A percentile compares a stretch with the other conserved stretches of the same genome.
These are phyloP conservation scores for Cassiopea xamachana DNA, from an alignment of 30 jellyfish, hydroid and myxozoan species.

Conservation along the genomic window DNA sequence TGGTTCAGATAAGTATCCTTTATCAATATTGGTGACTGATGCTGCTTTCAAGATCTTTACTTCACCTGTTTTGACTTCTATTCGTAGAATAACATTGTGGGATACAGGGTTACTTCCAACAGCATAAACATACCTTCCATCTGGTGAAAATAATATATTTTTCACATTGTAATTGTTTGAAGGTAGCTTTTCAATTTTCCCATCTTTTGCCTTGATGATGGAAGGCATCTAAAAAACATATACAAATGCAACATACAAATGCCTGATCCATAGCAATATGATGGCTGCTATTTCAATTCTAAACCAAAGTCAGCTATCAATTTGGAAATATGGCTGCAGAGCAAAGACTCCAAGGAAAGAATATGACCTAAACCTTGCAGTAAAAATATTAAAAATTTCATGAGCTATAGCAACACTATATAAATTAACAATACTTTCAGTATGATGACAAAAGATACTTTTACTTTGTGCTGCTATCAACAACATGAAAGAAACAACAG, in stretches of 20 bases:
- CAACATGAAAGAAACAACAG: too few species aligned
- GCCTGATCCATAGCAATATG: too few species aligned
- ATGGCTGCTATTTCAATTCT: too few species aligned
- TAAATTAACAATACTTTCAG: too few species aligned
- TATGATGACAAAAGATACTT: too few species aligned
- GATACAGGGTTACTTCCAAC: conserved; percentile 68
- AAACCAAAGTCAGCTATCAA: too few species aligned
- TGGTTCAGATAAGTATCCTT: conserved; percentile 77
- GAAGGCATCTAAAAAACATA: conserved; percentile 41
- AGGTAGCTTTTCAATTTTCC: conserved; percentile 49
- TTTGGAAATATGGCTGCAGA: too few species aligned
- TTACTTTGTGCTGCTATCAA: too few species aligned
- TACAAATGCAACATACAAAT: not conserved
- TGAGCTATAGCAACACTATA: too few species aligned
- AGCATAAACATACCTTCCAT: conserved; percentile 60
- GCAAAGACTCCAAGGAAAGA: too few species aligned
- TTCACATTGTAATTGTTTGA: conserved; percentile 46
- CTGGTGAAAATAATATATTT: conserved; percentile 45
- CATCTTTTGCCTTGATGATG: conserved; percentile 21
- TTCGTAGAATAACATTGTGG: conserved; percentile 63
- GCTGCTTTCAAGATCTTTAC: conserved; percentile 51
- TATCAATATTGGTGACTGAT: conserved; percentile 48
- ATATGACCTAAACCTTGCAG: too few species aligned
- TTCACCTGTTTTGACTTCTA: conserved; percentile 43
- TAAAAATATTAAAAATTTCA: too few species aligned